Percentiles rank a stretch among this genome's conserved stretches.
Conservation (phyloP, 2,888 invertebrate species). For the Acrobasis suavella region DNA sequence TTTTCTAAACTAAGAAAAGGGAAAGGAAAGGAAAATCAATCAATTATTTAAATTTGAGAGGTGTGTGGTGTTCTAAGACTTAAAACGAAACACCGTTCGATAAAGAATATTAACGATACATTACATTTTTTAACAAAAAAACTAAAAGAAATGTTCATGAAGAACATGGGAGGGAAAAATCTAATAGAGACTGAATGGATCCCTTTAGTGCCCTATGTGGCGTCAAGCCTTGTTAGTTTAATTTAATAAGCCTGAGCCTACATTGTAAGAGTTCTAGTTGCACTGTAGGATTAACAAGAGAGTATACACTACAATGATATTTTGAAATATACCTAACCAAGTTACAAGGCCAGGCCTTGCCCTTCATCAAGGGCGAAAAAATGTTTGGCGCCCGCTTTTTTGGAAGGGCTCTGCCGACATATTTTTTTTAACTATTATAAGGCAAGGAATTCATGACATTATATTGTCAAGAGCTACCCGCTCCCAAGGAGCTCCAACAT, state of each 20-base stretch:
- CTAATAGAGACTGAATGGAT: neutral
- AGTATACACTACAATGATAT: neutral
- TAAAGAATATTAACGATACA: neutral
- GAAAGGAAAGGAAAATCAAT: too few relatives aligned
- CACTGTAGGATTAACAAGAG: neutral
- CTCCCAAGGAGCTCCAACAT: too few relatives aligned
- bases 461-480: too few relatives aligned
- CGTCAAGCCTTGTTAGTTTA: conserved; percentile 16
- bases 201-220: neutral
- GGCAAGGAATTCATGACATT: too few relatives aligned
- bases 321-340: neutral
- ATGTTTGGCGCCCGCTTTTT: too few relatives aligned
- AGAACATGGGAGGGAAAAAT: neutral
- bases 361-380: too few relatives aligned
- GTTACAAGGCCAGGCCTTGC: too few relatives aligned
- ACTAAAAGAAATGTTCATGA: neutral
- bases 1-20: neutral
- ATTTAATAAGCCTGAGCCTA: conserved; percentile 28
- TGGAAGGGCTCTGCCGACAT: too few relatives aligned
- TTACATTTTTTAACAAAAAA: neutral
- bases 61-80: too few relatives aligned
- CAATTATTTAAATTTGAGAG: too few relatives aligned
- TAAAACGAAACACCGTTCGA: too few relatives aligned
- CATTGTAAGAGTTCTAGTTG: conserved; percentile 24
- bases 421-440: too few relatives aligned